Conservation (phyloP, 2,888 invertebrate species). For the Pyrocoelia pectoralis region DNA sequence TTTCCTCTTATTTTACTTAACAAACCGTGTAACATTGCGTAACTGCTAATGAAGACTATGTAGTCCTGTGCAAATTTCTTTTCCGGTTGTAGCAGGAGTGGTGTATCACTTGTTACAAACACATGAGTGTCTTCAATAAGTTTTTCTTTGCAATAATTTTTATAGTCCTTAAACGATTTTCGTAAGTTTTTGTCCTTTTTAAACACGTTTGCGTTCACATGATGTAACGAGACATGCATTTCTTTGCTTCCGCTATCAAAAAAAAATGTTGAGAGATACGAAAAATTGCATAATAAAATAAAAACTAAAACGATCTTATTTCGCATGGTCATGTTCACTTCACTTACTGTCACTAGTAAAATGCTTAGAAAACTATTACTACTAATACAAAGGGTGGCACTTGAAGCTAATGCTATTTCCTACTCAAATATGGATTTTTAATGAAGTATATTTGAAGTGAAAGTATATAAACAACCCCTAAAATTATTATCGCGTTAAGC, state of each 20-base stretch:
- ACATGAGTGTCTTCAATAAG: neutral
- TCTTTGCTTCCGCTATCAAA: neutral
- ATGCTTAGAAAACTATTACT: too few relatives aligned
- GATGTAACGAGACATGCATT: neutral
- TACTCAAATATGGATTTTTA: too few relatives aligned
- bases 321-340: neutral
- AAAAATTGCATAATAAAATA: neutral
- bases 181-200: neutral
- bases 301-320: neutral
- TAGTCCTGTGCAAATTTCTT: too few relatives aligned
- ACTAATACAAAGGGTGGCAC: too few relatives aligned
- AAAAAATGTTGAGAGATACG: neutral
- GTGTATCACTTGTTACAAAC: neutral
- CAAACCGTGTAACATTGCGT: too few relatives aligned
- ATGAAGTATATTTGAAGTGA: too few relatives aligned
- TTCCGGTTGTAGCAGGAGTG: too few relatives aligned
- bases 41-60: too few relatives aligned
- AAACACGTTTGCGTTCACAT: neutral
- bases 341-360: neutral
- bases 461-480: too few relatives aligned
- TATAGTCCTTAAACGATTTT: neutral
- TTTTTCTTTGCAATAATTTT: neutral
- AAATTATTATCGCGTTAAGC: too few relatives aligned
- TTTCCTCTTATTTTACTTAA: too few relatives aligned
- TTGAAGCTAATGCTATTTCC: too few relatives aligned